A percentile compares a stretch with the other conserved stretches of the same genome.
Conservation (phyloP, 2,113 vertebrate genomes). For the Todiramphus saurophagus region DNA sequence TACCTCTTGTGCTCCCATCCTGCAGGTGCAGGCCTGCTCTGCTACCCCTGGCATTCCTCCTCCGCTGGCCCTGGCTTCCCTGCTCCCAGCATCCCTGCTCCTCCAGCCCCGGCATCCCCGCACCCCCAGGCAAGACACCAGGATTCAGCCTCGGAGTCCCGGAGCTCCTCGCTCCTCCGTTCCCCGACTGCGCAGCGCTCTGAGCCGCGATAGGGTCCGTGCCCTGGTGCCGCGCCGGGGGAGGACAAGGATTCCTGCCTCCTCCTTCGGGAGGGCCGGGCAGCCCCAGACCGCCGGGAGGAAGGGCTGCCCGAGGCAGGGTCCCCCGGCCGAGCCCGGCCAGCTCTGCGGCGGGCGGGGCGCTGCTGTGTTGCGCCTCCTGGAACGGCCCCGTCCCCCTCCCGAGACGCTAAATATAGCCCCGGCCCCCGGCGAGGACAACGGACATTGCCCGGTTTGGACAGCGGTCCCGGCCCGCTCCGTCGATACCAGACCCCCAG, state of each 20-base stretch:
- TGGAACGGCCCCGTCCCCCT: not conserved
- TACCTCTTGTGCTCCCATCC: not conserved
- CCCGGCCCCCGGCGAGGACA: not conserved
- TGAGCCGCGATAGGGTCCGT: not conserved
- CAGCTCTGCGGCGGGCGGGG: not conserved
- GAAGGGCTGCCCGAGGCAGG: not conserved
- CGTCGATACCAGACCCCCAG: not conserved
- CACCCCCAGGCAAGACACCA: not conserved
- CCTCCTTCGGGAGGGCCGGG: not conserved
- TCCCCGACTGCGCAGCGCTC: accelerated
- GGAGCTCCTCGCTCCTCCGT: accelerated
- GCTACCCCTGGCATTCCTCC: not conserved
- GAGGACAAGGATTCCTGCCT: not conserved
- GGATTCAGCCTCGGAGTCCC: not conserved
- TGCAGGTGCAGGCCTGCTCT: not conserved
- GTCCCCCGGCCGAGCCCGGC: not conserved
- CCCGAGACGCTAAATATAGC: slow-evolving; percentile 57
- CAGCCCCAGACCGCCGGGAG: not conserved
- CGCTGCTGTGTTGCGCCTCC: not conserved
- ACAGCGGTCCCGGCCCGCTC: not conserved
- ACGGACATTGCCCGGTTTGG: not conserved
- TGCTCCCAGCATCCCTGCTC: not conserved
- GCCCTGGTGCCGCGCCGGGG: accelerated
- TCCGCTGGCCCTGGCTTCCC: not conserved
- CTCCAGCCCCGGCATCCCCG: not conserved